Evolutionary conservation across 1,140 invertebrate genomes (phyloP).

Genomic region (Drosophila navojoa): DNA sequence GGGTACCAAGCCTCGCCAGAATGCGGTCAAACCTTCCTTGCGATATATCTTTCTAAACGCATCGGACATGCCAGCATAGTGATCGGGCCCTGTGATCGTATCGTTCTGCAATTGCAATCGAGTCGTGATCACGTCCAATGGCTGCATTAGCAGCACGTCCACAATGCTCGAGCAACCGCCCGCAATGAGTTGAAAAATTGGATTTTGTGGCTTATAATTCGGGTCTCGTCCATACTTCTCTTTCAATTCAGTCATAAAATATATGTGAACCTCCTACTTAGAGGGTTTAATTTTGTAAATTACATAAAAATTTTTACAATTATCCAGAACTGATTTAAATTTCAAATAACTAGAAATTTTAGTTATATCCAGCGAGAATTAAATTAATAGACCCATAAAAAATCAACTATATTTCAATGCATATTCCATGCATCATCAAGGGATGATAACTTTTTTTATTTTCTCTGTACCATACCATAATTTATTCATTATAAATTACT

Average conservation of each 20-base stretch:
- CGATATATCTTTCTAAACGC: conserved; percentile 94
- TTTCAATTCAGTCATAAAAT: background rate
- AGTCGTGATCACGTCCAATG: conserved; percentile 57
- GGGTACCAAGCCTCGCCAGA: conserved; percentile 96
- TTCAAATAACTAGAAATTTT: background rate
- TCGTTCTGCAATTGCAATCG: conserved; percentile 45
- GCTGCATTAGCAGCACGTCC: conserved; percentile 23
- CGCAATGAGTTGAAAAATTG: background rate
- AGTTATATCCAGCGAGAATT: no score
- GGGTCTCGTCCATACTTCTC: no score
- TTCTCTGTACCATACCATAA: no score
- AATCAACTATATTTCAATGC: no score
- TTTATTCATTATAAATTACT: no score
- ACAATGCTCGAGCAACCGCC: background rate
- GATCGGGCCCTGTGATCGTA: background rate
- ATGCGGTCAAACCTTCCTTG: conserved; percentile 90
- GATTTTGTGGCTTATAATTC: background rate
- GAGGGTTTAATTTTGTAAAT: no score
- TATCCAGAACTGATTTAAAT: background rate
- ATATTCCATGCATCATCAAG: no score
- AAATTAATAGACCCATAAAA: no score
- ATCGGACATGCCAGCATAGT: conserved; percentile 91
- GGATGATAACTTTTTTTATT: no score
- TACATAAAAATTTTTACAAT: background rate
- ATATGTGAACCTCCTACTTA: background rate